phyloP scores from a whole-genome alignment of 1,140 invertebrate genomes.

The Musca domestica region DNA sequence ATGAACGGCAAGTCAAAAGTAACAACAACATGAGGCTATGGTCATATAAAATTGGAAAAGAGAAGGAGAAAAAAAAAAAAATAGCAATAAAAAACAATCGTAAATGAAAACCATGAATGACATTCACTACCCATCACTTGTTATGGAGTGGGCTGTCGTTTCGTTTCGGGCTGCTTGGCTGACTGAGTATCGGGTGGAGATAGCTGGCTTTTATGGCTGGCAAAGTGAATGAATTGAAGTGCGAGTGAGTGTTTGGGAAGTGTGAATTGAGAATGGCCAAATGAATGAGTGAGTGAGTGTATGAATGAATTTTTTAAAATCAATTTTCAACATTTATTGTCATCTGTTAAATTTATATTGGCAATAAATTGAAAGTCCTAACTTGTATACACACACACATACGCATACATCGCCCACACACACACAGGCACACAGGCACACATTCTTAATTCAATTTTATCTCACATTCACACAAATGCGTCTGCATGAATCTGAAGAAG shows the following conservation, averaged over 20 bases:
- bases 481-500: too few species aligned
- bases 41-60: neutral
- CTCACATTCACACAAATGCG: too few species aligned
- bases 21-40: constrained; percentile 16
- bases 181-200: too few species aligned
- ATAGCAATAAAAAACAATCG: constrained; percentile 10
- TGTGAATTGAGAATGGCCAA: too few species aligned
- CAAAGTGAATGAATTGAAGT: too few species aligned
- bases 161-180: neutral
- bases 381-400: neutral
- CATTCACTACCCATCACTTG: too few species aligned
- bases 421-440: too few species aligned
- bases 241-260: too few species aligned
- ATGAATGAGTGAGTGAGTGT: neutral
- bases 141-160: neutral
- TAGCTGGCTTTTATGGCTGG: too few species aligned
- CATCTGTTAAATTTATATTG: constrained; percentile 21
- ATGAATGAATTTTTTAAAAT: constrained; percentile 18
- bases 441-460: too few species aligned
- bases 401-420: too few species aligned
- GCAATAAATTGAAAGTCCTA: constrained; percentile 20
- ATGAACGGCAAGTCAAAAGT: constrained; percentile 2
- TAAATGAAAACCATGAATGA: constrained; percentile 7
- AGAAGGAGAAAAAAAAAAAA: neutral
- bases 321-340: constrained; percentile 21